These are phyloP conservation scores for Erannis defoliaria DNA, from an alignment of 2,888 invertebrate genomes.

Conservation along the genomic window DNA sequence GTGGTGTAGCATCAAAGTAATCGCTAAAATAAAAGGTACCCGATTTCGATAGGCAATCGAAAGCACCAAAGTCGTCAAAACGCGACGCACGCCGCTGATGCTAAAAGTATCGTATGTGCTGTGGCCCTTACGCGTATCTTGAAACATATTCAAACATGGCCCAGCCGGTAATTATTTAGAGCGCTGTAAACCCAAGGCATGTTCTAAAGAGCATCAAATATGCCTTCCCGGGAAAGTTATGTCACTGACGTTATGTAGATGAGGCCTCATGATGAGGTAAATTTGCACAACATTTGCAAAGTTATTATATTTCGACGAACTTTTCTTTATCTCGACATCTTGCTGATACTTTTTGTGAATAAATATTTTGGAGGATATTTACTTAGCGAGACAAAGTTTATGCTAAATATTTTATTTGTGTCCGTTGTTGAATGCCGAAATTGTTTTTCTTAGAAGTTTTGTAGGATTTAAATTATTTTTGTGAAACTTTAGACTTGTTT, in stretches of 20 bases:
- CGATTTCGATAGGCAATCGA: no score
- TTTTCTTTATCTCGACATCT: conserved; percentile 44
- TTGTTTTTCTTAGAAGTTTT: conserved; percentile 25
- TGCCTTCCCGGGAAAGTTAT: conserved; percentile 48
- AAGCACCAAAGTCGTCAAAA: no score
- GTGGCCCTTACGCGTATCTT: conserved; percentile 9
- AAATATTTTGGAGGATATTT: conserved; percentile 32
- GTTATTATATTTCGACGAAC: conserved; percentile 52
- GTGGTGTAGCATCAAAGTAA: no score
- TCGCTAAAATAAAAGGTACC: no score
- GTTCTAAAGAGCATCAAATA: conserved; percentile 47
- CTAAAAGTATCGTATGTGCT: no score
- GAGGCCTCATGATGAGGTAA: conserved; percentile 48
- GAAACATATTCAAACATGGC: conserved; percentile 29
- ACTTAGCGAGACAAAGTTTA: conserved; percentile 30
- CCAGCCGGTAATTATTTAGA: conserved; percentile 34
- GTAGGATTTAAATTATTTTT: conserved; percentile 6
- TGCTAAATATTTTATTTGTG: conserved; percentile 31
- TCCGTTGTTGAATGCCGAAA: conserved; percentile 20
- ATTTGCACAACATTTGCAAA: conserved; percentile 57
- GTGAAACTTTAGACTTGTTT: not conserved
- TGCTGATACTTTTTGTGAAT: conserved; percentile 30
- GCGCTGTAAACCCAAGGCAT: conserved; percentile 28
- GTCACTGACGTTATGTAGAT: conserved; percentile 55
- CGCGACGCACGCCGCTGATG: no score